Evolutionary conservation across 2,797 vertebrate genomes (phyloP), one percentile per base, ranked within the genome.

Genomic region (Mormyrops attenuatus): DNA sequence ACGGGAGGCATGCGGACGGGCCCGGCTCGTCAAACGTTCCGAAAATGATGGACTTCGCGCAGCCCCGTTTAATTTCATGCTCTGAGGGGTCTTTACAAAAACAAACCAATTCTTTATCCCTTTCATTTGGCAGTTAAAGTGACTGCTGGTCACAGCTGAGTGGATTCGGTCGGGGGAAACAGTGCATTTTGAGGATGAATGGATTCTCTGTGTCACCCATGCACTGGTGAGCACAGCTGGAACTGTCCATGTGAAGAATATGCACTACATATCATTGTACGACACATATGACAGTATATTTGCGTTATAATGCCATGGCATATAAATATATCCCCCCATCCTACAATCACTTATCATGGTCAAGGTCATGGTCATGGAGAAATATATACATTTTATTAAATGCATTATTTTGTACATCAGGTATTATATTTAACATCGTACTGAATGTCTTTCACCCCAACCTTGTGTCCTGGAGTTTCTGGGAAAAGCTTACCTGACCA

Each of bases 131-230:
- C 73, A 80, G 73, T 80, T 80, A 80, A 44, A 38, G 38, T 44
- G 17, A 3, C 34, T 80, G 38, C 73, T 69, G 63, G 9, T 69
- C 63, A 69, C 73, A 80, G 73, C 38, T 80, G 73, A 80, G 73
- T 80, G 38, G 26, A 69, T 26, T 15, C 26, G 3, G 2, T 69
- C 7, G 8, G 63, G 22, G 73, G 13, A 80, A 44, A 80, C 38
- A n/a, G 73, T 80, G 73, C 30, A 44, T 80, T 80, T n/a, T 38
- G 73, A 80, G 38, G 73, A 80, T 80, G 38, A 80, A 80, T 80
- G 17, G 38, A 80, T 41, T 80, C 73, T 80, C 38, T 80, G 73
- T 38, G 73, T 44, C 73, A 80, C 73, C 34, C 73, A 41, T 80
- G 34, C 38, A 8, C 73, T 44, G 15, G 73, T 38, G 26, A 80